Base-by-base conservation (phyloP, 2,113 vertebrate genomes). In the Megaleporinus macrocephalus region DNA sequence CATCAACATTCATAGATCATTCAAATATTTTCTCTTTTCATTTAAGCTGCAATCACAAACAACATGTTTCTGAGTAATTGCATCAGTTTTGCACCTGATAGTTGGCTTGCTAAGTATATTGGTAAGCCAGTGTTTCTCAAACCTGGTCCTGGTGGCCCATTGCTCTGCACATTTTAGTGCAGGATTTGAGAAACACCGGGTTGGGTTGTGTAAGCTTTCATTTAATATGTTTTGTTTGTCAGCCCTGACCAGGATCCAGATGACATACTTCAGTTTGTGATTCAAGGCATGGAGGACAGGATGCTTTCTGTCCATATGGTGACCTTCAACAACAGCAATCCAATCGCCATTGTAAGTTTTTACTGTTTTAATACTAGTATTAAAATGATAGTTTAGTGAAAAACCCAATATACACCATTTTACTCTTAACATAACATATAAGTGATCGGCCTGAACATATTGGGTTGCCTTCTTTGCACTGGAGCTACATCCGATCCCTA, bases 161-260 rank as follows among this genome's bases (percentile, higher is more conserved):
- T n/a, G n/a, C n/a, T n/a, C n/a, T n/a, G n/a, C n/a, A n/a, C n/a
- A n/a, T n/a, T n/a, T n/a, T n/a, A n/a, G n/a, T n/a, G n/a, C n/a
- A n/a, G n/a, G n/a, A n/a, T n/a, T n/a, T n/a, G n/a, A n/a, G n/a
- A n/a, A n/a, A n/a, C n/a, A n/a, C n/a, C n/a, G n/a, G 41, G 41
- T 44, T 44, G 11, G 4, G 20, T 61, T 62, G 14, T 44, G 53
- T 41, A 26, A 18, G 15, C 55, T n/a, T 61, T 47, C 16, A 30
- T 47, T 68, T 7, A 26, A 3, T 53, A 2, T 70, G 29, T 72
- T 15, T 73, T 20, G 10, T 83, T 29, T 85, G 68, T 47, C 87
- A 96, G 96, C 83, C 95, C 95, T 76, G 93, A 96, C 76, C 95
- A 96, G 82, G 76, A 92, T 41, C 72, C 85, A 20, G 94, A 94